Percentiles rank a stretch among this genome's conserved stretches.
Conservation (phyloP, 1,140 invertebrate species). For the Pogonomyrmex barbatus region DNA sequence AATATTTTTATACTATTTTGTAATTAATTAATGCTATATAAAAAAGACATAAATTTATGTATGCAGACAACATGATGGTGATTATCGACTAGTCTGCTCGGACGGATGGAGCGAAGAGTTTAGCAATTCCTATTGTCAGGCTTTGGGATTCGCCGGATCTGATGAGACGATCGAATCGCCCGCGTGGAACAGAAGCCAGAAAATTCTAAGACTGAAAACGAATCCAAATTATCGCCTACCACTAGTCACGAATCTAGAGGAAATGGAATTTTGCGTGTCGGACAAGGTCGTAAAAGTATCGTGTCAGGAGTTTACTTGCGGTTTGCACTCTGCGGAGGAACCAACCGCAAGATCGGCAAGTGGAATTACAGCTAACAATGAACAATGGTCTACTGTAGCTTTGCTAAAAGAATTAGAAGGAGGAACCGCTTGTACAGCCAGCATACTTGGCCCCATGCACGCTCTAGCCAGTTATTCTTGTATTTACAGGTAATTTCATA, state of each 20-base stretch:
- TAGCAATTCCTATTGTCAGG: conserved; percentile 87
- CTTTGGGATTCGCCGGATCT: conserved; percentile 86
- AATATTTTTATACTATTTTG: conserved; percentile 5
- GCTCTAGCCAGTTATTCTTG: conserved; percentile 88
- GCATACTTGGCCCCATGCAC: conserved; percentile 87
- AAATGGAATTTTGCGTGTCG: conserved; percentile 82
- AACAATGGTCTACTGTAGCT: conserved; percentile 88
- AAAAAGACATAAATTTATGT: conserved; percentile 23
- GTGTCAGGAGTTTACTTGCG: conserved; percentile 88
- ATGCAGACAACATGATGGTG: conserved; percentile 80
- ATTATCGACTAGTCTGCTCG: conserved; percentile 85
- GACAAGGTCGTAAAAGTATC: conserved; percentile 86
- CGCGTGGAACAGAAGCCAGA: conserved; percentile 69
- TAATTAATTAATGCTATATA: conserved; percentile 51
- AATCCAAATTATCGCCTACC: conserved; percentile 76
- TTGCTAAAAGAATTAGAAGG: conserved; percentile 86
- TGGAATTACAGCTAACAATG: conserved; percentile 84
- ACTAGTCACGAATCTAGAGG: conserved; percentile 84
- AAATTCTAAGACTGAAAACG: conserved; percentile 83
- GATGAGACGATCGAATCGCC: conserved; percentile 80
- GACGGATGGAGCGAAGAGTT: conserved; percentile 87
- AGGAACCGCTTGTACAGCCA: conserved; percentile 87
- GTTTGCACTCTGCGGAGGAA: conserved; percentile 82
- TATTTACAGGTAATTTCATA: conserved; percentile 83
- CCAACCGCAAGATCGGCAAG: conserved; percentile 85